These are phyloP conservation scores for Tenebrio molitor DNA, from an alignment of 1,140 invertebrate species.

Conservation along the genomic window DNA sequence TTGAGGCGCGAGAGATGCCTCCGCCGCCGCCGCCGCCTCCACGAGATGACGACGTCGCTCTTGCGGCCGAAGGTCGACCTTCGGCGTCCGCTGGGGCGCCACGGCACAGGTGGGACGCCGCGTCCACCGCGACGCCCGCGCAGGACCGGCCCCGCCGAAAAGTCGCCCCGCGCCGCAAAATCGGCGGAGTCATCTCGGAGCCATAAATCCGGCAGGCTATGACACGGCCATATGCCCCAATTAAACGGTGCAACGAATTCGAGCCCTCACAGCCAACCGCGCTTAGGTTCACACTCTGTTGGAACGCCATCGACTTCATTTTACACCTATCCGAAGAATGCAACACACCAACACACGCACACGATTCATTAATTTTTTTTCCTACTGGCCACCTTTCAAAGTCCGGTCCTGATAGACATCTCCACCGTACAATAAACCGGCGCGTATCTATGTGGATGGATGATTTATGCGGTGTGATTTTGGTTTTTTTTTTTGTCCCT, in stretches of 20 bases:
- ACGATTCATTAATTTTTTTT: constrained; percentile 32
- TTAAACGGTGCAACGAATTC: constrained; percentile 53
- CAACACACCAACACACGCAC: constrained; percentile 31
- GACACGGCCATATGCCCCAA: constrained; percentile 58
- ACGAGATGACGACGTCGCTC: constrained; percentile 2
- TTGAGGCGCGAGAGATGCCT: constrained; percentile 15
- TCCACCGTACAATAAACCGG: background rate
- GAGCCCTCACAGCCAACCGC: constrained; percentile 26
- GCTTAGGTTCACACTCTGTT: constrained; percentile 26
- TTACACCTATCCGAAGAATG: constrained; percentile 44
- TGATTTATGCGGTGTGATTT: constrained; percentile 4
- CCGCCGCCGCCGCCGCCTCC: constrained; percentile 37
- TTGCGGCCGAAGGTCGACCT: background rate
- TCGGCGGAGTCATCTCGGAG: constrained; percentile 56
- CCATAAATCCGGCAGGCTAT: constrained; percentile 56
- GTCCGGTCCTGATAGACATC: constrained; percentile 20
- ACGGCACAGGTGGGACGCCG: too few species aligned
- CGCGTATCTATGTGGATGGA: background rate
- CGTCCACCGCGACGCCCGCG: too few species aligned
- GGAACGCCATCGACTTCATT: constrained; percentile 41
- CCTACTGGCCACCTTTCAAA: background rate
- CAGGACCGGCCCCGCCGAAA: too few species aligned
- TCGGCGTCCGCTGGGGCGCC: too few species aligned
- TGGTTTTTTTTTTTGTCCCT: too few species aligned
- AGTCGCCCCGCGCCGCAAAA: constrained; percentile 54